Evolutionary conservation across 2,888 invertebrate genomes (phyloP), one percentile per base, ranked within the genome.

Genomic region (Coecobrya sp.): DNA sequence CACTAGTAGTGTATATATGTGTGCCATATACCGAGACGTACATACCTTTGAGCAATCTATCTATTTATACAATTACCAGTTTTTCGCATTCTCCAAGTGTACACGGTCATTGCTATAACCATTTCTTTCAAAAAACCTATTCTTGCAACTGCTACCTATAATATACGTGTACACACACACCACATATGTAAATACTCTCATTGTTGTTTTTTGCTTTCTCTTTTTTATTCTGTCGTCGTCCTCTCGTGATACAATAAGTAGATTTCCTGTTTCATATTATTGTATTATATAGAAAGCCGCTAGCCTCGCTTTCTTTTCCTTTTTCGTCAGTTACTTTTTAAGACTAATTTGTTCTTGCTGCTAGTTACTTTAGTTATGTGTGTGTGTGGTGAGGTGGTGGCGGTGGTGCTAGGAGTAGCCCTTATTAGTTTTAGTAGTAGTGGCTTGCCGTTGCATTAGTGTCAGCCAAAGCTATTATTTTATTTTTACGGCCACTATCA

Each of bases 401-500:
- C 42, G 70, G 30, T 68, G 30, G 62, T 62, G 25, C 22, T 16
- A 68, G 30, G 19, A 82, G 88, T 92, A 90, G 89, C 85, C 92
- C 93, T 92, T 93, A 93, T 93, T 93, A 93, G 92, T 93, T 93
- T 90, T 82, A 76, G 45, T 52, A 49, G 79, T 93, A 89, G 86
- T 70, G 70, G 85, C 87, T 87, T 86, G 93, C 82, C 52, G 89
- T 92, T 89, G 89, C 93, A 92, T 93, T 89, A 93, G 92, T 93
- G 93, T 93, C 93, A 92, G 87, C 81, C 45, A 82, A 86, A 89
- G 92, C 92, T 91, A 92, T 93, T 93, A 93, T 92, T 93, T 93
- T 93, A 92, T 93, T 93, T 93, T 93, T 93, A 93, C 93, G 89
- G 90, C 92, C 70, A 70, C 92, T 90, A 93, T 93, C 93, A 93